phyloP scores from a whole-genome alignment of 2,113 vertebrate genomes.

The Actenoides lindsayi region DNA sequence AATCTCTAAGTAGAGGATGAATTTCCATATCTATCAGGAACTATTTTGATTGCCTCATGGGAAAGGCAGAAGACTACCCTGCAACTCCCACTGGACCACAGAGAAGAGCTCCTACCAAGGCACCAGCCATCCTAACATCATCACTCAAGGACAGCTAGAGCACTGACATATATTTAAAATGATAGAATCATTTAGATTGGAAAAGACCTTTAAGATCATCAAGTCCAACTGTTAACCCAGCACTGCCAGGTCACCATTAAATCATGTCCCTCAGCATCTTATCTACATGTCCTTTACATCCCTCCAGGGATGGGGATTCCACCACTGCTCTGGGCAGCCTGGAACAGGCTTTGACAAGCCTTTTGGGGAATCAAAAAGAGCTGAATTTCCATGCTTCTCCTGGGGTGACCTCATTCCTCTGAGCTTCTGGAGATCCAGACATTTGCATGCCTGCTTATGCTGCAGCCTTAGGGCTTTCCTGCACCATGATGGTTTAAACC shows the following conservation, averaged over 20 bases:
- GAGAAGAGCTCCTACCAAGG: not conserved
- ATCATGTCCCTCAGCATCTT: not conserved
- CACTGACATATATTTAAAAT: not conserved
- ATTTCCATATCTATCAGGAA: not conserved
- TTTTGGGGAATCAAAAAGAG: not conserved
- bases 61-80: not conserved
- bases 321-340: not conserved
- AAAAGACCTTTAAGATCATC: not conserved
- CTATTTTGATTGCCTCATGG: not conserved
- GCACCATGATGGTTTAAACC: not conserved
- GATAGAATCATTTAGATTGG: not conserved
- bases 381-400: not conserved
- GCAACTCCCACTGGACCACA: rapidly evolving
- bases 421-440: not conserved
- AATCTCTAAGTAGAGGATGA: not conserved
- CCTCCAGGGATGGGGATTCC: not conserved
- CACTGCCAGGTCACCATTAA: not conserved
- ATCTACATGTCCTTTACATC: not conserved
- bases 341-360: not conserved
- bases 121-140: not conserved
- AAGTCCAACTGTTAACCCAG: not conserved
- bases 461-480: not conserved
- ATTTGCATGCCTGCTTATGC: not conserved
- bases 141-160: not conserved
- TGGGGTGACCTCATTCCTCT: not conserved